Conservation (phyloP, 2,797 vertebrate genomes). For the Pseudochromis fuscus region DNA sequence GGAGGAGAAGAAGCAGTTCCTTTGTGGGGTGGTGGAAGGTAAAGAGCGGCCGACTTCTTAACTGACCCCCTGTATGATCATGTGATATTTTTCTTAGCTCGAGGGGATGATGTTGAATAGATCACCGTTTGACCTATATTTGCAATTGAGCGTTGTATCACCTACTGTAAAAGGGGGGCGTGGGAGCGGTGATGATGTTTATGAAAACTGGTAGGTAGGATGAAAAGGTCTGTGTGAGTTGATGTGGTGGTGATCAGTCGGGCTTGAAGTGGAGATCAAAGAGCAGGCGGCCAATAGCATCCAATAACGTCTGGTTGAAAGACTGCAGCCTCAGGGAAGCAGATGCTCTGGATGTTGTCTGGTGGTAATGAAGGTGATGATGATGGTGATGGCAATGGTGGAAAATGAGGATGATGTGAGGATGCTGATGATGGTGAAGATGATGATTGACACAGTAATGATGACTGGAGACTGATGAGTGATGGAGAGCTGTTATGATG, state of each 20-base stretch:
- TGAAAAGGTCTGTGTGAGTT: slow-evolving; percentile 28
- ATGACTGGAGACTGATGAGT: slow-evolving; percentile 3
- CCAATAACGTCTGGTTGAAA: slow-evolving; percentile 33
- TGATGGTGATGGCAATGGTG: background rate
- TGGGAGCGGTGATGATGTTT: background rate
- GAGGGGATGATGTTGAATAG: slow-evolving; percentile 28
- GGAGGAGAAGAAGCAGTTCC: slow-evolving; percentile 81
- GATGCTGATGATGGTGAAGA: background rate
- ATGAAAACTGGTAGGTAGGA: background rate
- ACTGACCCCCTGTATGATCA: slow-evolving; percentile 56
- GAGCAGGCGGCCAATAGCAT: slow-evolving; percentile 37
- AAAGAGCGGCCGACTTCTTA: slow-evolving; percentile 52
- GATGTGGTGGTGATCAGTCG: slow-evolving; percentile 49
- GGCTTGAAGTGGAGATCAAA: slow-evolving; percentile 53
- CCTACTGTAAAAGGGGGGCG: slow-evolving; percentile 9
- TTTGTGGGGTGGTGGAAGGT: slow-evolving; percentile 89
- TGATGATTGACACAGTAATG: background rate
- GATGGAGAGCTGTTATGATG: background rate
- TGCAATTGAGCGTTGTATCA: background rate
- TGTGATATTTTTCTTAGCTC: slow-evolving; percentile 30
- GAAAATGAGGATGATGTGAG: background rate
- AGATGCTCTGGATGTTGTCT: background rate
- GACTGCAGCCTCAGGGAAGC: slow-evolving; percentile 16
- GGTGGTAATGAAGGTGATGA: background rate
- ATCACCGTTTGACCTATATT: slow-evolving; percentile 65